phyloP scores from a whole-genome alignment of 2,113 vertebrate species.

The Synchiropus splendidus region DNA sequence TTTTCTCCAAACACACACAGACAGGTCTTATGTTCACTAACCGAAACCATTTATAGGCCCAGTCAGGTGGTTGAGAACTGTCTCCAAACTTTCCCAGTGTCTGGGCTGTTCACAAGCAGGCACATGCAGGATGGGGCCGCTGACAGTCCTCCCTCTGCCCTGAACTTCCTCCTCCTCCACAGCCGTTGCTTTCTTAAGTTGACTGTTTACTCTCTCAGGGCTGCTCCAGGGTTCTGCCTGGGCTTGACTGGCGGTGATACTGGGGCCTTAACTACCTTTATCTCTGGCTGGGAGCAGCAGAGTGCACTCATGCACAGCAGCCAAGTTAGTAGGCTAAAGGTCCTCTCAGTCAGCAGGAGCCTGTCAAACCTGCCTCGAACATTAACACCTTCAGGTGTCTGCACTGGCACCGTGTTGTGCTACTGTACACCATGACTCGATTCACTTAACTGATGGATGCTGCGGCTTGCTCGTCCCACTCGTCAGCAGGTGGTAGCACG shows the following conservation, averaged over 20 bases:
- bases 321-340: conserved; percentile 47
- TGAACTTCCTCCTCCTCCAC: conserved; percentile 1
- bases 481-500: too few species aligned
- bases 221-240: conserved; percentile 53
- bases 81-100: conserved; percentile 35
- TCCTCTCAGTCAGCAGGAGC: conserved; percentile 38
- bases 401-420: too few species aligned
- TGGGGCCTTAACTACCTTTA: too few species aligned
- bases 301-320: too few species aligned
- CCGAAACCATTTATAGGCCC: conserved; percentile 34
- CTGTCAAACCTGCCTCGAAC: conserved; percentile 37
- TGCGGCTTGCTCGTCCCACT: too few species aligned
- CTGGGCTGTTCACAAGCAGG: conserved; percentile 35
- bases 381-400: conserved; percentile 23
- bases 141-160: conserved; percentile 16
- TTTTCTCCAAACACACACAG: conserved; percentile 37
- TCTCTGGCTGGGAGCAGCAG: too few species aligned
- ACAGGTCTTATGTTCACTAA: conserved; percentile 48
- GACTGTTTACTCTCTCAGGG: conserved; percentile 58
- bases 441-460: too few species aligned
- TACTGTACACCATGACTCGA: too few species aligned
- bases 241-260: conserved; percentile 49
- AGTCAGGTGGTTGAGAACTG: conserved; percentile 45
- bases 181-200: conserved; percentile 38
- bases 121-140: conserved; percentile 36